Conservation (phyloP, 2,888 invertebrate species). For the Drosophila vallismaia region DNA sequence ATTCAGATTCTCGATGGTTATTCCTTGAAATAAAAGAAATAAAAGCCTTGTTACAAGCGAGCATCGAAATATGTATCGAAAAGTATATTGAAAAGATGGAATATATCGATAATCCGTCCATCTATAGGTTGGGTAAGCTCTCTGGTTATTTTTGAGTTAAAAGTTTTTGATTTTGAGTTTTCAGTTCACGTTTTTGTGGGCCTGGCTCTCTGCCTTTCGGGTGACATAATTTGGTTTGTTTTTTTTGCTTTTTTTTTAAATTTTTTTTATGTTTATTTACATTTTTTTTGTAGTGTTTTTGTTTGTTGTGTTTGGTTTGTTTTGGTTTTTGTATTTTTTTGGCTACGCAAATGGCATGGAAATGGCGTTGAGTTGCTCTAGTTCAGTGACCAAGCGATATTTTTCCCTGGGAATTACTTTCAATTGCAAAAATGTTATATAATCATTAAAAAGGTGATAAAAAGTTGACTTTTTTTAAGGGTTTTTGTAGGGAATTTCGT, state of each 20-base stretch:
- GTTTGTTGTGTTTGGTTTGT: conserved; percentile 8
- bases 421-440: conserved; percentile 18
- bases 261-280: conserved; percentile 5
- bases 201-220: background rate
- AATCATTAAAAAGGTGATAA: background rate
- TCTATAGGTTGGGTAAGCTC: too few species aligned
- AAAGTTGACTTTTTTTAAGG: too few species aligned
- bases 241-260: conserved; percentile 9
- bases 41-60: too few species aligned
- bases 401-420: conserved; percentile 14
- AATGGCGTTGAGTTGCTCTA: conserved; percentile 3
- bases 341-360: conserved; percentile 9
- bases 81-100: too few species aligned
- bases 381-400: conserved; percentile 18
- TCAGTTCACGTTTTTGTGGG: too few species aligned
- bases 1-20: too few species aligned
- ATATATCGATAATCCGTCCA: too few species aligned
- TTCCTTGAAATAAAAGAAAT: too few species aligned
- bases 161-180: too few species aligned
- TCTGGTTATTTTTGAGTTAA: too few species aligned
- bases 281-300: conserved; percentile 10
- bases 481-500: too few species aligned
- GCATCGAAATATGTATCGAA: too few species aligned
- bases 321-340: conserved; percentile 1
- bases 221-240: conserved; percentile 33